Base-by-base conservation (phyloP, 2,888 invertebrate genomes). In the Lithodes maja region DNA sequence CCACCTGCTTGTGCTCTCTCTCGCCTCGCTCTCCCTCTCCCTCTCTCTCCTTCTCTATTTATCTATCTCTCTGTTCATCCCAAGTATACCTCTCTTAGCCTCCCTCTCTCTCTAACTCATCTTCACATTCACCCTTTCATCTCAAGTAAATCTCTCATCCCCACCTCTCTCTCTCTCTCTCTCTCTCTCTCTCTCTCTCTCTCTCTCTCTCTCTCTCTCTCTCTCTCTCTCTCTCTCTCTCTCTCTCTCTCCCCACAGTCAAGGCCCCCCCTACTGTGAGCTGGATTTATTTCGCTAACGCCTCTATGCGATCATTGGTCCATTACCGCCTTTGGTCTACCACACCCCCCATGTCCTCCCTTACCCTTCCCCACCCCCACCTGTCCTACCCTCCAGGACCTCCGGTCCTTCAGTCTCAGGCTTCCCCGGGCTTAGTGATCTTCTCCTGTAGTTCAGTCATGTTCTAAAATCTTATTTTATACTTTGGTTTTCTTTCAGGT, bases 221-320 rank as follows among this genome's bases (percentile, higher is more conserved):
- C 71, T 49, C 77, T 15, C 77, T 49, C 50, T 77, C 50, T 49
- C 77, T 77, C 77, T 15, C 50, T n/a, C 9, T 71, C 71, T n/a
- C 71, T 71, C n/a, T n/a, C 71, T n/a, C n/a, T 7, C 71, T 71
- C 69, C 33, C 50, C 50, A 5, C 52, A 71, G 71, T 81, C 86
- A 55, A 61, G 87, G n/a, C n/a, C 33, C 87, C 2, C 87, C 87
- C 87, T 69, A 79, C 87, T 83, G 87, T 52, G 87, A 69, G 33
- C 79, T 71, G 87, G 87, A 87, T 87, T 87, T 87, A 87, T 87
- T 79, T 87, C 87, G 83, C 87, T 87, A 87, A 87, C 87, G 87
- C 87, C 87, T 87, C 54, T 79, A 87, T 78, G 74, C 53, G 87
- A 87, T 87, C 87, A 87, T 87, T 87, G 87, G 87, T 68, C 87